Evolutionary conservation across 1,140 invertebrate species (phyloP).

Genomic region (Lerema accius): DNA sequence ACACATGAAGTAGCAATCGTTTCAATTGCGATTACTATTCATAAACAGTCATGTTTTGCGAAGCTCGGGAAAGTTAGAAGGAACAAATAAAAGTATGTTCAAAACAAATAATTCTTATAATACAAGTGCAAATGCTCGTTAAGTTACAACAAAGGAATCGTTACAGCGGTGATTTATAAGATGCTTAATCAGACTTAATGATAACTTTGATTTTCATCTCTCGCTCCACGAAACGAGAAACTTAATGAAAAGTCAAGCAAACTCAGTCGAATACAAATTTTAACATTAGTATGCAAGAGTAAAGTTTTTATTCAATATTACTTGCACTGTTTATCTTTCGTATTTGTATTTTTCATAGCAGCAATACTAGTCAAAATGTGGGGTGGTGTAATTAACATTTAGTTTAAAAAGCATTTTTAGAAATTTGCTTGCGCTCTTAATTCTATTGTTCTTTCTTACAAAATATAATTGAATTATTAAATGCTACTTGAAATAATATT

Average conservation of each 20-base stretch:
- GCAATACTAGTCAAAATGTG: constrained; percentile 47
- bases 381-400: background rate
- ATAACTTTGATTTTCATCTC: constrained; percentile 77
- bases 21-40: no score
- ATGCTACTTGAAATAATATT: no score
- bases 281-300: constrained; percentile 78
- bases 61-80: no score
- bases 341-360: constrained; percentile 69
- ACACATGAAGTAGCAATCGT: no score
- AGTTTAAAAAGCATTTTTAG: background rate
- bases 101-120: constrained; percentile 22
- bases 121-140: constrained; percentile 42
- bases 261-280: constrained; percentile 78
- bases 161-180: constrained; percentile 59
- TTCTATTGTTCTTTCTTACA: constrained; percentile 36
- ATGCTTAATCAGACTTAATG: constrained; percentile 71
- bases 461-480: no score
- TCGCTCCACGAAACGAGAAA: constrained; percentile 66
- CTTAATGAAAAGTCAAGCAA: constrained; percentile 79
- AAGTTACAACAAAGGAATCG: constrained; percentile 60
- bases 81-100: background rate
- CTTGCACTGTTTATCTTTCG: constrained; percentile 70
- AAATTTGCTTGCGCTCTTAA: constrained; percentile 47
- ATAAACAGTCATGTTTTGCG: no score
- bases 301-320: constrained; percentile 80